Evolutionary conservation across 1,140 invertebrate genomes (phyloP).

Genomic region (Drosophila novamexicana): DNA sequence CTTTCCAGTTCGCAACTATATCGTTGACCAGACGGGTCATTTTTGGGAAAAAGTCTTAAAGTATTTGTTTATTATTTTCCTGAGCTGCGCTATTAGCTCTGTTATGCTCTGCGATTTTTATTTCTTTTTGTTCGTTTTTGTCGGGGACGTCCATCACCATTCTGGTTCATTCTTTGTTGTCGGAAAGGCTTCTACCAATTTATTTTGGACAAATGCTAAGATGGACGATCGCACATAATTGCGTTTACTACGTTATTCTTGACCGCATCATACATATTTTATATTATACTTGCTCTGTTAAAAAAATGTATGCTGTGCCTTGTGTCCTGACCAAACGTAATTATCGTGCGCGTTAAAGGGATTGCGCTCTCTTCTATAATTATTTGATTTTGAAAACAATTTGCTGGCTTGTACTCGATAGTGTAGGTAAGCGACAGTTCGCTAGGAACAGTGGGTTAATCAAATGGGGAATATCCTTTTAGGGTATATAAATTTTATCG

Average conservation of each 20-base stretch:
- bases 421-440: background rate
- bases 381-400: background rate
- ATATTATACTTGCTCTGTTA: conserved; percentile 11
- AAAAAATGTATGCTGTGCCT: conserved; percentile 5
- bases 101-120: conserved; percentile 14
- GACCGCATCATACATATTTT: conserved; percentile 6
- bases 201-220: too few relatives aligned
- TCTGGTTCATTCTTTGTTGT: too few relatives aligned
- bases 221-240: too few relatives aligned
- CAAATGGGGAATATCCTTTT: background rate
- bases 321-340: background rate
- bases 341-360: background rate
- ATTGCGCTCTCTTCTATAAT: background rate
- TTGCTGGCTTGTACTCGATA: background rate
- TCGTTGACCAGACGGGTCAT: conserved; percentile 37
- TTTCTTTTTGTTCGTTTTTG: conserved; percentile 2
- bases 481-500: background rate
- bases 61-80: conserved; percentile 31
- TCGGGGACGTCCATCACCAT: background rate
- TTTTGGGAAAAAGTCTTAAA: conserved; percentile 6
- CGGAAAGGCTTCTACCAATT: too few relatives aligned
- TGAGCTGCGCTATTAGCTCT: conserved; percentile 34
- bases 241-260: background rate
- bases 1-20: conserved; percentile 30
- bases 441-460: background rate